A percentile compares a stretch with the other conserved stretches of the same genome.
Conservation (phyloP, 2,113 vertebrate genomes). For the Pteropus alecto region DNA sequence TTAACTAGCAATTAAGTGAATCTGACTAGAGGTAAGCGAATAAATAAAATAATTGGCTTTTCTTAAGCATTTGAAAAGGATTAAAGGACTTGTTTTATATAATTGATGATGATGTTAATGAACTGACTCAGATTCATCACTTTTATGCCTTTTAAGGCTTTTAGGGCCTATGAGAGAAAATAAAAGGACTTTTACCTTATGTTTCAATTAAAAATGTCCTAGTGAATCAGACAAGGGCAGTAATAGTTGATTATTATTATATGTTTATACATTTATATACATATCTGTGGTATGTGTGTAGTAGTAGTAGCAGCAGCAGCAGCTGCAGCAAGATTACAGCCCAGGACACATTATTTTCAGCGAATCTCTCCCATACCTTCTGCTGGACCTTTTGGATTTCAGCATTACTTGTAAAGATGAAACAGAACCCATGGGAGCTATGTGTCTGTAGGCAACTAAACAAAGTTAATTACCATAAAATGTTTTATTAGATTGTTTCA, state of each 20-base stretch:
- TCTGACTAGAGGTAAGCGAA: not conserved
- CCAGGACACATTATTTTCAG: not conserved
- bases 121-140: not conserved
- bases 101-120: not conserved
- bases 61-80: not conserved
- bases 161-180: not conserved
- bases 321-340: not conserved
- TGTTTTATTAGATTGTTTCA: not conserved
- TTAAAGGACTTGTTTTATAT: not conserved
- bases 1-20: not conserved
- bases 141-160: not conserved
- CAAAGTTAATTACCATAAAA: not conserved
- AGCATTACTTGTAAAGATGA: not conserved
- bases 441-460: not conserved
- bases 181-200: not conserved
- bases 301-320: too few species aligned
- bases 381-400: not conserved
- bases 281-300: not conserved
- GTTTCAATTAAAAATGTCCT: not conserved
- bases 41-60: conserved; percentile 11
- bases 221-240: not conserved
- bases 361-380: not conserved
- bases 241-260: not conserved
- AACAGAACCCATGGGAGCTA: not conserved
- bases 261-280: not conserved